phyloP scores from a whole-genome alignment of 2,113 vertebrate genomes.

The Entelurus aequoreus region DNA sequence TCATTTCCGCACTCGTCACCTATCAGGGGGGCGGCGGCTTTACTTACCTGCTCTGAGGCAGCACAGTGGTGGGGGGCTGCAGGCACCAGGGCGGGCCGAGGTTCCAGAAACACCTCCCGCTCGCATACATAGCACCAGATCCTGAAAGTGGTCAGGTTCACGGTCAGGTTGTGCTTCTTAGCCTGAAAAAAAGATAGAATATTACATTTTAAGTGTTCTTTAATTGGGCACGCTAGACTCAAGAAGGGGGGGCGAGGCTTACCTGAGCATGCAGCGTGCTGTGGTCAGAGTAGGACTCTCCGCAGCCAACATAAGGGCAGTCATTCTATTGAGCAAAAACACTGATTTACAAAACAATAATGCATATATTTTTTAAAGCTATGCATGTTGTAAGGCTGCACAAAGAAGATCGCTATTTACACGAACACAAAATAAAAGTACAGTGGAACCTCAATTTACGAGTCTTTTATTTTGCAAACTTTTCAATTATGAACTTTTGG shows the following conservation, averaged over 20 bases:
- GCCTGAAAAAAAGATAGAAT: slow-evolving; percentile 57
- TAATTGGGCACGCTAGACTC: not conserved
- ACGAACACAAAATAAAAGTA: no score
- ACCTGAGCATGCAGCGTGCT: slow-evolving; percentile 97
- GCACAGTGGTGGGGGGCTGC: slow-evolving; percentile 58
- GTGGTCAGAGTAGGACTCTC: slow-evolving; percentile 92
- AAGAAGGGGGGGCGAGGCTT: slow-evolving; percentile 17
- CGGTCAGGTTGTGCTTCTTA: slow-evolving; percentile 92
- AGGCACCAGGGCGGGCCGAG: slow-evolving; percentile 60
- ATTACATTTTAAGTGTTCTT: not conserved
- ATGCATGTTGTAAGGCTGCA: no score
- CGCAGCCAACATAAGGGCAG: slow-evolving; percentile 92
- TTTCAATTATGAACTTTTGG: no score
- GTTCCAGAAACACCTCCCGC: slow-evolving; percentile 90
- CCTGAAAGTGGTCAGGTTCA: slow-evolving; percentile 94
- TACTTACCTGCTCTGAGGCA: slow-evolving; percentile 75
- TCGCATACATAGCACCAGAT: slow-evolving; percentile 97
- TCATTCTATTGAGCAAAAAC: slow-evolving; percentile 67
- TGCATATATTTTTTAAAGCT: no score
- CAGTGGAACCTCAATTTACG: no score
- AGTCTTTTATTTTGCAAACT: no score
- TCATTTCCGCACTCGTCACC: not conserved
- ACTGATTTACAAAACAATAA: no score
- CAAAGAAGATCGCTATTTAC: no score
- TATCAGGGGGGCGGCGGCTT: not conserved